These are phyloP conservation scores for Bufo gargarizans DNA, from an alignment of 2,113 vertebrate genomes.

Conservation along the genomic window DNA sequence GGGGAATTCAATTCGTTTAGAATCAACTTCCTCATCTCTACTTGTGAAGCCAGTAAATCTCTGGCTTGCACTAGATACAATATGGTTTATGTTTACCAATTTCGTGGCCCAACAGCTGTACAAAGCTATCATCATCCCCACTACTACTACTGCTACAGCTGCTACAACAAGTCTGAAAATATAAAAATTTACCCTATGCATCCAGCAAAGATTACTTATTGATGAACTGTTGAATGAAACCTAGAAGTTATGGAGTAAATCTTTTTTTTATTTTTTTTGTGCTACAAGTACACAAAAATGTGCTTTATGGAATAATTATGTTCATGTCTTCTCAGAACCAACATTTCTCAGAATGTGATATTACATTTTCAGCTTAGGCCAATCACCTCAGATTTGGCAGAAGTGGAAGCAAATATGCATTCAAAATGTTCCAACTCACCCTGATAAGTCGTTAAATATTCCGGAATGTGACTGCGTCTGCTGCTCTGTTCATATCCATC, in stretches of 20 bases:
- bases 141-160: too few species aligned
- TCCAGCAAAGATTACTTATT: too few species aligned
- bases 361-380: neutral
- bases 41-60: too few species aligned
- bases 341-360: neutral
- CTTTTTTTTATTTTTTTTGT: neutral
- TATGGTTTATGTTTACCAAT: too few species aligned
- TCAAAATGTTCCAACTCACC: constrained; percentile 3
- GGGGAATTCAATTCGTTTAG: too few species aligned
- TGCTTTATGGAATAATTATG: neutral
- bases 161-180: too few species aligned
- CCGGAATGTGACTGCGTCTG: neutral
- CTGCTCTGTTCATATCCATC: neutral
- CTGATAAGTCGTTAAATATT: constrained; percentile 16
- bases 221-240: too few species aligned
- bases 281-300: neutral
- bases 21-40: too few species aligned
- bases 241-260: neutral
- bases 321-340: neutral
- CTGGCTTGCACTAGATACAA: too few species aligned
- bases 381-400: neutral
- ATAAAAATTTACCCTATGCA: too few species aligned
- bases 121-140: too few species aligned
- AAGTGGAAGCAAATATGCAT: neutral
- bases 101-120: too few species aligned